Evolutionary conservation across 1,140 invertebrate species (phyloP).

Genomic region (Apis florea): DNA sequence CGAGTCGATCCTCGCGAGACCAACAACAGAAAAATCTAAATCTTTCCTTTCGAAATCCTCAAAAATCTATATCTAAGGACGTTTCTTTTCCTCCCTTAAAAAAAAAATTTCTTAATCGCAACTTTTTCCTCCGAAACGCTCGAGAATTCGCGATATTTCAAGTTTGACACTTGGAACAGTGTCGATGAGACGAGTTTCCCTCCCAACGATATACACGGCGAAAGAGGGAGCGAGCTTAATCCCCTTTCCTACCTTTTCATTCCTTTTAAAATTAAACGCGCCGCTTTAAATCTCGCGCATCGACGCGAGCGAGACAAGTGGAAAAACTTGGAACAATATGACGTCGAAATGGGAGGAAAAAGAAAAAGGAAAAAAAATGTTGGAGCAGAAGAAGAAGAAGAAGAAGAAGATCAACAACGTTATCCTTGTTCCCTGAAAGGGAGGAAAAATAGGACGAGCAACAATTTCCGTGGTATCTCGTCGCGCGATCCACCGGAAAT

Average conservation of each 20-base stretch:
- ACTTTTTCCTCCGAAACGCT: neutral
- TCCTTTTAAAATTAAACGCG: neutral
- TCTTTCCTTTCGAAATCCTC: neutral
- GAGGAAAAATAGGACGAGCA: slow-evolving; percentile 13
- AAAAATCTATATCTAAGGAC: no score
- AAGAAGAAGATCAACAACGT: no score
- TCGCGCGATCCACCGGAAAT: slow-evolving; percentile 6
- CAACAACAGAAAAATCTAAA: neutral
- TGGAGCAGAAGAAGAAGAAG: no score
- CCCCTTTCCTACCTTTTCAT: neutral
- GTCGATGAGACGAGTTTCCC: neutral
- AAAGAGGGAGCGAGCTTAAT: slow-evolving; percentile 1
- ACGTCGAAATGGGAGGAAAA: neutral
- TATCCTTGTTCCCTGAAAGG: neutral
- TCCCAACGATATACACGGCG: neutral
- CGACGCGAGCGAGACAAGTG: neutral
- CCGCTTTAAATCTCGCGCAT: slow-evolving; percentile 6
- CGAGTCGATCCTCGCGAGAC: no score
- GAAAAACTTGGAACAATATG: neutral
- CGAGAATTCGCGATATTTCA: neutral
- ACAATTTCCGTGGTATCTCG: slow-evolving; percentile 10
- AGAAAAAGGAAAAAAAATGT: neutral
- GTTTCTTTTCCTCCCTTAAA: no score
- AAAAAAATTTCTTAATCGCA: slow-evolving; percentile 30
- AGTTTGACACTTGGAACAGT: neutral